These are phyloP conservation scores for Lysandra coridon DNA, from an alignment of 2,888 invertebrate genomes.

Conservation along the genomic window DNA sequence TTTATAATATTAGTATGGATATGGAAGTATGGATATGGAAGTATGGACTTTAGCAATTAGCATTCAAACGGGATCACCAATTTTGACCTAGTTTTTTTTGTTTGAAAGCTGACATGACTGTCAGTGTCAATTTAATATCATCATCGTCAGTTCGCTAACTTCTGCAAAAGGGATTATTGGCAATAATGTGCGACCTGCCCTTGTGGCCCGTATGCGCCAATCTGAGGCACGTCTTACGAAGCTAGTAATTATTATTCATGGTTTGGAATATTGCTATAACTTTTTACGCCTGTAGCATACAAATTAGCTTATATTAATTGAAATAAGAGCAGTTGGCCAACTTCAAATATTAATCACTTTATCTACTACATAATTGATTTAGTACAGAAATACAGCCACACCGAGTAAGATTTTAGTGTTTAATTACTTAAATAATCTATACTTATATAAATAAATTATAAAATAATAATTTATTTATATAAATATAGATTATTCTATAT, in stretches of 20 bases:
- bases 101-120: too few relatives aligned
- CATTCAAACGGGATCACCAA: too few relatives aligned
- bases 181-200: not conserved
- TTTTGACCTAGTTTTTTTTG: too few relatives aligned
- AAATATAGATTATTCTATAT: too few relatives aligned
- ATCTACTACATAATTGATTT: conserved; percentile 1
- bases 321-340: not conserved
- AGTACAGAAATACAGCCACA: not conserved
- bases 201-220: not conserved
- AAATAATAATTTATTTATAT: too few relatives aligned
- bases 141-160: not conserved
- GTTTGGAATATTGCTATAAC: conserved; percentile 4
- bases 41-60: too few relatives aligned
- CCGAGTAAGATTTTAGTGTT: not conserved
- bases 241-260: conserved; percentile 1
- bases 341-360: not conserved
- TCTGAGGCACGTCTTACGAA: not conserved
- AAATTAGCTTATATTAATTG: conserved; percentile 18
- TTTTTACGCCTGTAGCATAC: not conserved
- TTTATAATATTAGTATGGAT: too few relatives aligned
- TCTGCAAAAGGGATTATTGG: not conserved
- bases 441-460: too few relatives aligned
- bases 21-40: too few relatives aligned
- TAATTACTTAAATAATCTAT: not conserved
- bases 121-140: too few relatives aligned